A percentile compares a stretch with the other conserved stretches of the same genome.
These are phyloP conservation scores for Vulpes ferrilata DNA, from an alignment of 2,113 vertebrate species.

Conservation along the genomic window DNA sequence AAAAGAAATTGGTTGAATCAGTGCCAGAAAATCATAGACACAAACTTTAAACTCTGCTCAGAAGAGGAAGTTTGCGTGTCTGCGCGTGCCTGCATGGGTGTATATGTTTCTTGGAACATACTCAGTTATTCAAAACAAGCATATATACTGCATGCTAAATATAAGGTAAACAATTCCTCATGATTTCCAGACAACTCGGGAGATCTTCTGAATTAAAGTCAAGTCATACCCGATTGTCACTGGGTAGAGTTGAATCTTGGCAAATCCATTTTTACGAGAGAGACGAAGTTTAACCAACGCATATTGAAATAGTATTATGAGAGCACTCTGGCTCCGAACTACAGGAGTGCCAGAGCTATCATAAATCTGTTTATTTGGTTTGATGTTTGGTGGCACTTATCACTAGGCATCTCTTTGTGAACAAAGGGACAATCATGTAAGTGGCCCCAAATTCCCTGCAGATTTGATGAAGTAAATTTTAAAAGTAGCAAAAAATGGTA, in stretches of 20 bases:
- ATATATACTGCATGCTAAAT: neutral
- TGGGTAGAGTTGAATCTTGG: neutral
- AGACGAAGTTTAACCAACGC: neutral
- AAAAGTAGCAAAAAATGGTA: neutral
- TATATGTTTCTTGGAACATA: neutral
- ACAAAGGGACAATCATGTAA: neutral
- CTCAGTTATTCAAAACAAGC: neutral
- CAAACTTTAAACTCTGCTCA: neutral
- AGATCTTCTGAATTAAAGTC: conserved; percentile 25
- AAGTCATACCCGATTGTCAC: neutral
- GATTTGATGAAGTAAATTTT: neutral
- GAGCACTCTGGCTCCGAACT: neutral
- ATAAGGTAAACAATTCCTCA: neutral
- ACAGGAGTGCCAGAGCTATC: neutral
- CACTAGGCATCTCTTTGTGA: neutral
- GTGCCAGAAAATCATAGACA: neutral
- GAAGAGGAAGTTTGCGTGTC: neutral
- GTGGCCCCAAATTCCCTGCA: neutral
- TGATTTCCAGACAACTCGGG: neutral
- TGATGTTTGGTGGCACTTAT: conserved; percentile 38
- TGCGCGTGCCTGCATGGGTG: neutral
- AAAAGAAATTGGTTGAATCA: neutral
- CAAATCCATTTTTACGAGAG: conserved; percentile 24
- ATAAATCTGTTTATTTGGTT: conserved; percentile 41
- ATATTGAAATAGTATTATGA: conserved; percentile 31